Conservation (phyloP, 2,797 vertebrate species). For the Liparis tanakae region DNA sequence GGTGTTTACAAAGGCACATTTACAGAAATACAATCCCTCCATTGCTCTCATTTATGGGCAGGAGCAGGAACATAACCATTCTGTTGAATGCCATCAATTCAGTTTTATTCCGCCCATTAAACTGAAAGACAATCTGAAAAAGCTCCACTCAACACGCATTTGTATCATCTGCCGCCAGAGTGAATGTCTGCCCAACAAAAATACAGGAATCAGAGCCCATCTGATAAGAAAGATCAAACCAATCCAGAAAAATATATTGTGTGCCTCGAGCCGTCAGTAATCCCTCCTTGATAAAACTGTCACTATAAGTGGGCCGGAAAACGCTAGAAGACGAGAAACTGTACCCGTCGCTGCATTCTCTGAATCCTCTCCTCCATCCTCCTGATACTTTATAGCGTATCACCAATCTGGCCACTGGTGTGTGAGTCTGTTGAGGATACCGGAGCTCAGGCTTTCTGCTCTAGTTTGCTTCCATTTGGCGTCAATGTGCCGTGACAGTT, state of each 20-base stretch:
- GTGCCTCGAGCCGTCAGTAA: constrained; percentile 46
- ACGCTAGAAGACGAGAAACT: constrained; percentile 25
- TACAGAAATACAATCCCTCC: background rate
- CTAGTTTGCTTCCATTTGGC: constrained; percentile 41
- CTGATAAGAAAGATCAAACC: constrained; percentile 57
- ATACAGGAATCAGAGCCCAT: constrained; percentile 29
- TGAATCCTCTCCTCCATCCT: constrained; percentile 14
- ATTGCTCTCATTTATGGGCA: background rate
- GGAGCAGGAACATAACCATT: background rate
- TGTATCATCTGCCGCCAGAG: constrained; percentile 26
- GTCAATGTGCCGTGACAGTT: constrained; percentile 55
- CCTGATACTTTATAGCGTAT: constrained; percentile 15
- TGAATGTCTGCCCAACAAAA: constrained; percentile 21
- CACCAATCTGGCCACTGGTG: constrained; percentile 22
- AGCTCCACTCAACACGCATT: constrained; percentile 11
- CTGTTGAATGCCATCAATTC: background rate
- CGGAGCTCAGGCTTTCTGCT: constrained; percentile 46
- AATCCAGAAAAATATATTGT: constrained; percentile 61
- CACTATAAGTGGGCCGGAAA: constrained; percentile 27
- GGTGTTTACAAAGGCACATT: background rate
- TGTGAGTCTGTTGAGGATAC: constrained; percentile 19
- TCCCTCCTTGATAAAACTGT: constrained; percentile 55
- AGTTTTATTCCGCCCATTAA: constrained; percentile 5
- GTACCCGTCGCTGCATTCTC: constrained; percentile 10
- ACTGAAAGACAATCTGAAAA: background rate